Conservation (phyloP, 2,888 invertebrate genomes). For the Aquatica leii region DNA sequence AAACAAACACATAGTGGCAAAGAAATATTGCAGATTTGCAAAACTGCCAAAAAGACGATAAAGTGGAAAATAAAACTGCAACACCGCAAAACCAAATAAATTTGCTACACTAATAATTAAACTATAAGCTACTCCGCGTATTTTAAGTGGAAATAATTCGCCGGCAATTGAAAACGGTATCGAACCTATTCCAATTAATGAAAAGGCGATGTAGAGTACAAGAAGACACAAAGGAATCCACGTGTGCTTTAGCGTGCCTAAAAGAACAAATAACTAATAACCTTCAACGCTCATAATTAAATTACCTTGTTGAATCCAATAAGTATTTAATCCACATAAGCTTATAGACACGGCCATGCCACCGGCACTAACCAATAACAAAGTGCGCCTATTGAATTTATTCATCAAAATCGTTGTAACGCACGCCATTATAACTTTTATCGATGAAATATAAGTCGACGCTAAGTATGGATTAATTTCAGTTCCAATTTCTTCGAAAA, state of each 20-base stretch:
- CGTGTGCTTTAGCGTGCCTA: constrained; percentile 53
- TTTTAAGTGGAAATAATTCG: too few relatives aligned
- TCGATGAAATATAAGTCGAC: constrained; percentile 60
- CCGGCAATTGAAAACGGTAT: too few relatives aligned
- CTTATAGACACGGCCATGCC: constrained; percentile 65
- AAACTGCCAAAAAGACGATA: constrained; percentile 58
- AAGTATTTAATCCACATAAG: too few relatives aligned
- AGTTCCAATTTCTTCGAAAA: too few relatives aligned
- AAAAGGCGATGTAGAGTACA: too few relatives aligned
- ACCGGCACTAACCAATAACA: constrained; percentile 63
- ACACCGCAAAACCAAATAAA: constrained; percentile 66
- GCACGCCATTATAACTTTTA: constrained; percentile 65
- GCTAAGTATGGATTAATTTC: constrained; percentile 58
- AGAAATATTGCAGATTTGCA: constrained; percentile 66
- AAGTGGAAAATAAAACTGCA: constrained; percentile 62
- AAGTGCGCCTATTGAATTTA: constrained; percentile 62
- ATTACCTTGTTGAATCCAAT: too few relatives aligned
- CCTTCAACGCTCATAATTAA: constrained; percentile 59
- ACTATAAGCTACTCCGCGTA: too few relatives aligned
- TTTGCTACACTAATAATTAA: too few relatives aligned
- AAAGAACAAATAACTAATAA: constrained; percentile 48
- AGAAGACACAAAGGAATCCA: constrained; percentile 63
- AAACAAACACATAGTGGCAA: constrained; percentile 61
- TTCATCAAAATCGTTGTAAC: constrained; percentile 64
- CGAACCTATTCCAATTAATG: too few relatives aligned